A percentile compares a stretch with the other conserved stretches of the same genome.
Conservation (phyloP, 2,113 vertebrate genomes). For the Pipra filicauda region DNA sequence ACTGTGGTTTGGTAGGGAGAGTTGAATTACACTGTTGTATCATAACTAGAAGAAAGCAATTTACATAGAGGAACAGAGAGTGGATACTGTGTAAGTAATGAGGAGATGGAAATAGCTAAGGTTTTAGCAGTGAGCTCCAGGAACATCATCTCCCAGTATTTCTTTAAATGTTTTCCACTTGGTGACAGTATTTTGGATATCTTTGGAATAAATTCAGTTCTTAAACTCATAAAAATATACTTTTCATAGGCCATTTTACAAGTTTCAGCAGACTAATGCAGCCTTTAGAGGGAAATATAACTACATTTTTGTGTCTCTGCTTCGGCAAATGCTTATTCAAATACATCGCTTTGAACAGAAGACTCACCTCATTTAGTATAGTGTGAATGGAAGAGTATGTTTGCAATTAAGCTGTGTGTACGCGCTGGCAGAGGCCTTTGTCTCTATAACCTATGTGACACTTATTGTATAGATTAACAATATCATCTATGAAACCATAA, state of each 20-base stretch:
- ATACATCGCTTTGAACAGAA: not conserved
- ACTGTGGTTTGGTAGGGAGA: not conserved
- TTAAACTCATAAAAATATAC: not conserved
- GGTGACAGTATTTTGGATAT: not conserved
- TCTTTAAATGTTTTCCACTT: constrained; percentile 1
- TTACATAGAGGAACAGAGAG: not conserved
- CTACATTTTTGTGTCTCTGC: not conserved
- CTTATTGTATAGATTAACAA: not conserved
- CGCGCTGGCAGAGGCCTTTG: not conserved
- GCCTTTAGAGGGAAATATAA: not conserved
- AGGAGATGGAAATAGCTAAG: not conserved
- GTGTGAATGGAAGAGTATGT: not conserved
- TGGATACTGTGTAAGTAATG: not conserved
- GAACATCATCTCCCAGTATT: not conserved
- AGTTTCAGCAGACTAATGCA: not conserved
- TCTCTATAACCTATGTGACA: not conserved
- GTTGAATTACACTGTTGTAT: not conserved
- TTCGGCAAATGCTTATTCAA: not conserved
- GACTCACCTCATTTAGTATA: not conserved
- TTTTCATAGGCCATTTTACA: not conserved
- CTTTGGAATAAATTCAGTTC: not conserved
- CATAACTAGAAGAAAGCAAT: not conserved
- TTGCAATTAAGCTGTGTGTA: not conserved
- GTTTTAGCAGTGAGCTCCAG: not conserved
- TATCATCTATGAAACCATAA: not conserved